Percentiles rank a stretch among this genome's conserved stretches.
Evolutionary conservation across 2,113 vertebrate genomes (phyloP).

Genomic region (Melospiza georgiana): DNA sequence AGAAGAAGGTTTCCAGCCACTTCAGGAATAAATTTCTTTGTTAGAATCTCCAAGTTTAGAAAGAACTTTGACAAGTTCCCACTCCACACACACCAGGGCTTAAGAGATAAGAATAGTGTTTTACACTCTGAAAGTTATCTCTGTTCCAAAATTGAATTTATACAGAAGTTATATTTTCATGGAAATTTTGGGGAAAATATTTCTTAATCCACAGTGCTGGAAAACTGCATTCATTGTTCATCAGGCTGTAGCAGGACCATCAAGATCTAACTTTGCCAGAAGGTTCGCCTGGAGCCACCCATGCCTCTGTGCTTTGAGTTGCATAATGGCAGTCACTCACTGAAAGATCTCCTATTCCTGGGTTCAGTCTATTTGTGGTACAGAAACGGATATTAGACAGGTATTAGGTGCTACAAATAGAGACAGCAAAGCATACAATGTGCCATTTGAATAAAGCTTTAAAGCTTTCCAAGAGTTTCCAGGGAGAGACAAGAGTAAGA

Average conservation of each 20-base stretch:
- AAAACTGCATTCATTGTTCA: not conserved
- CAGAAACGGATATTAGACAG: not conserved
- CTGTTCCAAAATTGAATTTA: not conserved
- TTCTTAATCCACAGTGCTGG: fast-evolving
- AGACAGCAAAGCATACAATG: not conserved
- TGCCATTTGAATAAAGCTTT: not conserved
- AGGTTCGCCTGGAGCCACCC: not conserved
- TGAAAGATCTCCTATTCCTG: not conserved
- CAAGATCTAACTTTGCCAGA: not conserved
- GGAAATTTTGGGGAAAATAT: not conserved
- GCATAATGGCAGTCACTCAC: not conserved
- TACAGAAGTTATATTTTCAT: not conserved
- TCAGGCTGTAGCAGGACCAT: not conserved
- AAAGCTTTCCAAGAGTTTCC: not conserved
- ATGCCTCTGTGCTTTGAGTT: not conserved
- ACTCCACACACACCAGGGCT: fast-evolving
- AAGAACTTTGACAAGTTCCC: not conserved
- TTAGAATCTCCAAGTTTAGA: not conserved
- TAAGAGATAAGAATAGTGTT: not conserved
- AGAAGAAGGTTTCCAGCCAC: not conserved
- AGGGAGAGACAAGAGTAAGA: not conserved
- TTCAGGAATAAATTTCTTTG: not conserved
- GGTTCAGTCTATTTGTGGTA: not conserved
- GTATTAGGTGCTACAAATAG: not conserved
- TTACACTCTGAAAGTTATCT: not conserved